Conservation (phyloP, 2,888 invertebrate species). For the Encarsia formosa region DNA sequence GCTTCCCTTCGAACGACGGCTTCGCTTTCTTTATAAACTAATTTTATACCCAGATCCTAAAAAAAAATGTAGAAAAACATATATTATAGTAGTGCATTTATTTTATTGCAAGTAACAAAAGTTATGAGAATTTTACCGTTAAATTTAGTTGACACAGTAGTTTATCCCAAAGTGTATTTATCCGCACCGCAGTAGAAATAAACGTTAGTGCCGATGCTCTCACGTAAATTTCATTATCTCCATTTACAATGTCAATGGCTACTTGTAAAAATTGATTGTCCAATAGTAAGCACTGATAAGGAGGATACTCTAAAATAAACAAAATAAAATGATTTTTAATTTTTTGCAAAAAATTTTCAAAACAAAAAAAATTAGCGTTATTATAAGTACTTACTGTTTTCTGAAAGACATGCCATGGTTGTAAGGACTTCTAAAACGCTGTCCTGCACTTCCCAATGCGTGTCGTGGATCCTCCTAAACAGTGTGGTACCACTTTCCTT, state of each 20-base stretch:
- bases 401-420: conserved; percentile 67
- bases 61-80: neutral
- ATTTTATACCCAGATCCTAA: conserved; percentile 52
- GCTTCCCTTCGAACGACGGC: conserved; percentile 75
- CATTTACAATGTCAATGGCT: conserved; percentile 62
- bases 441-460: conserved; percentile 76
- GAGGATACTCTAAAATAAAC: conserved; percentile 68
- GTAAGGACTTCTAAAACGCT: conserved; percentile 70
- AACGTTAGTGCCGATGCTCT: conserved; percentile 72
- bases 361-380: conserved; percentile 4
- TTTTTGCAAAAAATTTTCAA: neutral
- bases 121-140: conserved; percentile 53
- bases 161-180: conserved; percentile 65
- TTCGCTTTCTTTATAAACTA: conserved; percentile 67
- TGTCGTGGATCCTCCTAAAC: conserved; percentile 66
- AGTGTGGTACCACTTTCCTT: conserved; percentile 65
- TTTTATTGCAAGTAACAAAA: neutral
- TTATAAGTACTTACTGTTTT: conserved; percentile 59
- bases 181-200: conserved; percentile 63
- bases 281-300: conserved; percentile 68
- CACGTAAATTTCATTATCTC: conserved; percentile 72
- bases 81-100: neutral
- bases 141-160: conserved; percentile 59
- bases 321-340: conserved; percentile 3
- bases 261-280: conserved; percentile 64